Evolutionary conservation across 2,113 vertebrate species (phyloP).

Genomic region (Neolamprologus falcicula): DNA sequence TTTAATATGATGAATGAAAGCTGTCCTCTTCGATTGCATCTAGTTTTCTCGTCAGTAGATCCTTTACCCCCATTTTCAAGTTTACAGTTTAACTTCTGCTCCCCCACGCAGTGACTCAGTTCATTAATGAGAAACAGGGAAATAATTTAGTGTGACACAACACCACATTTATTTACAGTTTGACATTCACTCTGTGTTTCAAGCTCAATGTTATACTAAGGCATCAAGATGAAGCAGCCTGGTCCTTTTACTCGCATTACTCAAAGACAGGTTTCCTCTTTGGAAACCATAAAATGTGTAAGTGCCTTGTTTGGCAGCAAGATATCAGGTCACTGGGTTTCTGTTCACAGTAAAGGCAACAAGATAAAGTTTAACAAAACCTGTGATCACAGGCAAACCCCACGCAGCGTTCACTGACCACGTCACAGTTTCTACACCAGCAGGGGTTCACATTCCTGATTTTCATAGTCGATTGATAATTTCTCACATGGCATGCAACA

Average conservation of each 20-base stretch:
- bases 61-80: neutral
- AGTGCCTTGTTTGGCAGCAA: neutral
- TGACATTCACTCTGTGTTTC: neutral
- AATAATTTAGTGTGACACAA: neutral
- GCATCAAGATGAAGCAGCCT: neutral
- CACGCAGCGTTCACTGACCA: neutral
- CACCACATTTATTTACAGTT: neutral
- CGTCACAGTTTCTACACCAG: neutral
- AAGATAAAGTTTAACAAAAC: conserved; percentile 25
- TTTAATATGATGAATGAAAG: neutral
- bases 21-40: neutral
- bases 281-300: neutral
- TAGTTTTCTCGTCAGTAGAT: neutral
- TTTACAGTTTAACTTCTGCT: neutral
- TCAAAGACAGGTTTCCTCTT: neutral
- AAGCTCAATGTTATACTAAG: neutral
- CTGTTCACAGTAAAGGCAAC: neutral
- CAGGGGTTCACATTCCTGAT: conserved; percentile 36
- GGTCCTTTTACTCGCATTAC: neutral
- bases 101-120: neutral
- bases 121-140: neutral
- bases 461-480: neutral
- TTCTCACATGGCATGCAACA: neutral
- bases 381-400: neutral
- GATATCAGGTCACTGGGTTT: neutral